Conservation (phyloP, 2,113 vertebrate genomes). For the Laticauda laticaudata region DNA sequence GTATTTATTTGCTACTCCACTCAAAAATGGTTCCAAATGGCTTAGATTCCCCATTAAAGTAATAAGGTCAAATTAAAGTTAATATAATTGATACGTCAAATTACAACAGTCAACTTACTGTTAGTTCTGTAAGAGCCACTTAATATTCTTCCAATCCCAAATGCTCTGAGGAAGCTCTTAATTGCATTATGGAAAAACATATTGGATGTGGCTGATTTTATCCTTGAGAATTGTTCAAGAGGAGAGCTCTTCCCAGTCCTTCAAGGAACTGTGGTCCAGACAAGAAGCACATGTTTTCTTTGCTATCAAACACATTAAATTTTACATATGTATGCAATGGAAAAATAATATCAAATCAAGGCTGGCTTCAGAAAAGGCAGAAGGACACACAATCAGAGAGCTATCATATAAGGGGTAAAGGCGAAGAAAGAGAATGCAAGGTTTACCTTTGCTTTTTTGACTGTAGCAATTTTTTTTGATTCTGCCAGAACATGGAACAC, state of each 20-base stretch:
- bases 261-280: not conserved
- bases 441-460: not conserved
- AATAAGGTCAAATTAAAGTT: not conserved
- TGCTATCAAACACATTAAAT: not conserved
- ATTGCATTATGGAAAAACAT: not conserved
- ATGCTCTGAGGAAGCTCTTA: not conserved
- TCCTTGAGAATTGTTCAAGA: not conserved
- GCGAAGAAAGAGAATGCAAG: not conserved
- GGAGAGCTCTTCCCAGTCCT: not conserved
- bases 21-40: not conserved
- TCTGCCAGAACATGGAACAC: not conserved
- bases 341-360: not conserved
- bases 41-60: not conserved
- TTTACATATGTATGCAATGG: not conserved
- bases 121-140: not conserved
- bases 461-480: not conserved
- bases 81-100: not conserved
- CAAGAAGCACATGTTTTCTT: not conserved
- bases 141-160: not conserved
- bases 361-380: not conserved
- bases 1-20: not conserved
- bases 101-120: not conserved
- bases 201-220: not conserved
- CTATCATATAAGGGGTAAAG: not conserved
- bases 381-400: not conserved